Conservation (phyloP, 2,113 vertebrate genomes). For the Sitta europaea region DNA sequence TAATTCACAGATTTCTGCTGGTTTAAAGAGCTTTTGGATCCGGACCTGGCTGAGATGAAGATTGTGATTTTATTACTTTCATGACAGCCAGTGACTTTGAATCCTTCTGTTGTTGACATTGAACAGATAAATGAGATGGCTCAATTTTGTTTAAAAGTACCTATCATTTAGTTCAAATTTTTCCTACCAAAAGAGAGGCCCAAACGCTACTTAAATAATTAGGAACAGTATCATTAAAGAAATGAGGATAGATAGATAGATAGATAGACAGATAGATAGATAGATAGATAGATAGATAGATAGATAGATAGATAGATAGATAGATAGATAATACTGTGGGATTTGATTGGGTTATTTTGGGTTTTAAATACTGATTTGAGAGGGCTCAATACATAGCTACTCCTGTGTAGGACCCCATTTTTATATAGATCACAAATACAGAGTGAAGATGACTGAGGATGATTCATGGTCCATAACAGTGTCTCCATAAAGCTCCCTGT, state of each 20-base stretch:
- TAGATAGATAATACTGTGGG: too few species aligned
- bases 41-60: background rate
- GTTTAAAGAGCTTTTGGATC: background rate
- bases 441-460: background rate
- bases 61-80: background rate
- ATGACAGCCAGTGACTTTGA: background rate
- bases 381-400: background rate
- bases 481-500: background rate
- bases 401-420: background rate
- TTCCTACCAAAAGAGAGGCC: background rate
- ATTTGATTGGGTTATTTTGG: background rate
- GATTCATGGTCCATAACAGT: background rate
- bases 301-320: rapidly evolving
- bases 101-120: background rate
- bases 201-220: background rate
- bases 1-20: background rate
- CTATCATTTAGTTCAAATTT: background rate
- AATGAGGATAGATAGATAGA: background rate
- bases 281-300: rapidly evolving
- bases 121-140: background rate
- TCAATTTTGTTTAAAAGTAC: background rate
- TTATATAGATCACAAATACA: background rate
- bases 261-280: too few species aligned
- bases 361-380: background rate
- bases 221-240: background rate